phyloP scores from a whole-genome alignment of 1,140 invertebrate species.

The Ganaspis sp. region DNA sequence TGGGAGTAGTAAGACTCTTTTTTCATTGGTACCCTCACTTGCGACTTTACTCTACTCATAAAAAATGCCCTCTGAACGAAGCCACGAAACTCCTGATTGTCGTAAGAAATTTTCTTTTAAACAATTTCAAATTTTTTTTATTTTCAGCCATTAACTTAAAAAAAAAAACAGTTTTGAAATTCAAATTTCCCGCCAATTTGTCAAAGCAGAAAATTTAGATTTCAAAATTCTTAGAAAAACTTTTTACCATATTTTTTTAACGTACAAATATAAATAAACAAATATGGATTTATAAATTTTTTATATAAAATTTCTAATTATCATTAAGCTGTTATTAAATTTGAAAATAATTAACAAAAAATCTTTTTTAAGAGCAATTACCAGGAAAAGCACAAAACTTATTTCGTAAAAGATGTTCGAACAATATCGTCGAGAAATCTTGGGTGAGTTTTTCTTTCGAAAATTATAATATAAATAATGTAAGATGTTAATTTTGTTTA shows the following conservation, averaged over 20 bases:
- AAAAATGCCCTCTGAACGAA: constrained; percentile 81
- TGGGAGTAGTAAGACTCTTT: constrained; percentile 86
- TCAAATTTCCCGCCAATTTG: not conserved
- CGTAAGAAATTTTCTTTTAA: constrained; percentile 74
- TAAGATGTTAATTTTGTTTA: no score
- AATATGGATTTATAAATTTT: no score
- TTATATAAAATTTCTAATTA: no score
- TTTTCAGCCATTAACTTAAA: not conserved
- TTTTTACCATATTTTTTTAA: not conserved
- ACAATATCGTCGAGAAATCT: constrained; percentile 76
- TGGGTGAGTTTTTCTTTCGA: constrained; percentile 60
- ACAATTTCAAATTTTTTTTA: not conserved
- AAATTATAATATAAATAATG: constrained; percentile 23
- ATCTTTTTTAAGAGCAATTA: constrained; percentile 78
- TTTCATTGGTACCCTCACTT: constrained; percentile 92
- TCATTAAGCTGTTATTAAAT: no score
- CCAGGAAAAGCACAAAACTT: constrained; percentile 82
- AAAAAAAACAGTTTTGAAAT: not conserved
- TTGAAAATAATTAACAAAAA: no score
- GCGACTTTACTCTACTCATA: constrained; percentile 85
- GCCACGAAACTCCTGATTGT: constrained; percentile 88
- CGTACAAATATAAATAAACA: no score
- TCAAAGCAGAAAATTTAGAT: no score
- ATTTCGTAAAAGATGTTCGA: constrained; percentile 81
- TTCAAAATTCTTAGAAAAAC: no score